Conservation (phyloP, 2,797 vertebrate genomes). For the Myotis pilosus region DNA sequence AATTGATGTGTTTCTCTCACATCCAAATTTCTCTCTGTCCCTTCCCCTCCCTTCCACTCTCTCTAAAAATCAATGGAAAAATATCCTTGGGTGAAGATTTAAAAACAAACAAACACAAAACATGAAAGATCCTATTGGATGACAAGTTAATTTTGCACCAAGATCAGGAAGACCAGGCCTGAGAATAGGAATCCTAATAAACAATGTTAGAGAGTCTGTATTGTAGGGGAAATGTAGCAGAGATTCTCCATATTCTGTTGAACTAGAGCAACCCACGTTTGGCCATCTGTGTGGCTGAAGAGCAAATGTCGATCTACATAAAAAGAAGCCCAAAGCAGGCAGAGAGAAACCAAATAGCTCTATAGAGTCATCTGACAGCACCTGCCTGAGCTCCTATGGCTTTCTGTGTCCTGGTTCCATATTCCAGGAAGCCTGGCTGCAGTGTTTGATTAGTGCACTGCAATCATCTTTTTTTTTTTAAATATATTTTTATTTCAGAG, state of each 20-base stretch:
- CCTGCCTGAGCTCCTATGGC: not conserved
- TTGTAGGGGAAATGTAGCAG: not conserved
- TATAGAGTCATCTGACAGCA: not conserved
- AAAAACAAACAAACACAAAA: no score
- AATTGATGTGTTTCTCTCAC: no score
- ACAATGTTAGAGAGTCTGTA: not conserved
- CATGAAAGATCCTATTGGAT: slow-evolving; percentile 5
- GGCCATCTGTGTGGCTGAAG: not conserved
- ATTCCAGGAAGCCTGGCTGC: not conserved
- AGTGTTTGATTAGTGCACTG: not conserved
- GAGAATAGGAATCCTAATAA: not conserved
- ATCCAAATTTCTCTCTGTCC: no score
- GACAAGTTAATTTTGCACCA: slow-evolving; percentile 36
- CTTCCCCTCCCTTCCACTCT: no score
- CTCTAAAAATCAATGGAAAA: no score
- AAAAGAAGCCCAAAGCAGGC: not conserved
- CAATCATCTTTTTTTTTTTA: no score
- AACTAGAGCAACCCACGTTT: not conserved
- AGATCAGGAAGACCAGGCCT: not conserved
- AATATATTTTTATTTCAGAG: no score
- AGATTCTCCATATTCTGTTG: not conserved
- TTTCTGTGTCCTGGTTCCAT: not conserved
- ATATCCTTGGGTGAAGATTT: no score
- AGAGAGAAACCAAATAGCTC: not conserved
- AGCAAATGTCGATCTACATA: not conserved